phyloP scores from a whole-genome alignment of 2,797 vertebrate genomes.

The Pteronotus mesoamericanus region DNA sequence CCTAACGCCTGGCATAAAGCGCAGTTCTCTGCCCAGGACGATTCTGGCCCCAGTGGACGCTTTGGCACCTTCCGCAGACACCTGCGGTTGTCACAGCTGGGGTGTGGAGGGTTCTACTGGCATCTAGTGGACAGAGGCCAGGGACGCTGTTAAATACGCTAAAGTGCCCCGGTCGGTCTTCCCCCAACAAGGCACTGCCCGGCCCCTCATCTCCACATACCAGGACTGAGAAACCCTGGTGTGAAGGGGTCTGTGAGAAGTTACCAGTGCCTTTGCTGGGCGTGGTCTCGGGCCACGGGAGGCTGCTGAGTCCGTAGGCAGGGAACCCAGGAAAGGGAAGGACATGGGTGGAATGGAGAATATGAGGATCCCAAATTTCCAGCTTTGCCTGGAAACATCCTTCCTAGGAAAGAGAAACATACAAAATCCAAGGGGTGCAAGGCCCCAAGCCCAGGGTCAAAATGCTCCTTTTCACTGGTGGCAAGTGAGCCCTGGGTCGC shows the following conservation, averaged over 20 bases:
- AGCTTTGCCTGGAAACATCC: background rate
- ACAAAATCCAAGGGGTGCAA: background rate
- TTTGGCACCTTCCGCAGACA: background rate
- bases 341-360: background rate
- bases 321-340: background rate
- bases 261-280: fast-evolving
- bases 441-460: background rate
- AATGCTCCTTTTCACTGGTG: background rate
- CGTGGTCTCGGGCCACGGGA: background rate
- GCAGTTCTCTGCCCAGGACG: fast-evolving
- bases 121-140: background rate
- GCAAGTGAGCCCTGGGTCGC: background rate
- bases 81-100: background rate
- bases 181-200: background rate
- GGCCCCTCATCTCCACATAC: background rate
- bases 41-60: background rate
- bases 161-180: background rate
- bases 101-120: background rate
- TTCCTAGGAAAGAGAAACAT: background rate
- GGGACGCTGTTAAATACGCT: background rate
- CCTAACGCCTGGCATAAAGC: background rate
- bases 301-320: background rate
- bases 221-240: fast-evolving
- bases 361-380: background rate
- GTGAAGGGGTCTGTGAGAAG: background rate